phyloP scores from a whole-genome alignment of 2,888 invertebrate genomes.

The Balanococcus diminutus region DNA sequence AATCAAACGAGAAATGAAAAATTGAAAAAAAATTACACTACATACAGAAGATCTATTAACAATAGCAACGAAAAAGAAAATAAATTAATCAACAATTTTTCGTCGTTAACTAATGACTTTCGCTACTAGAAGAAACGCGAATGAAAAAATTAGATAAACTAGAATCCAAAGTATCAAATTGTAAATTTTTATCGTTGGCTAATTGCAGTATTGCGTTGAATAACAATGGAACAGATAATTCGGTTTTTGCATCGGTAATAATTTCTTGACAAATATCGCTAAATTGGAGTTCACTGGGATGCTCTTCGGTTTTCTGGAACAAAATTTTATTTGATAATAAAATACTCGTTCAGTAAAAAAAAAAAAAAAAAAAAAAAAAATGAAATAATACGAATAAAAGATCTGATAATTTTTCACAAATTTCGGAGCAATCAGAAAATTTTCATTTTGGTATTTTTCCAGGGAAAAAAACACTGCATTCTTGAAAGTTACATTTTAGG shows the following conservation, averaged over 20 bases:
- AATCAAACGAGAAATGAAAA: no score
- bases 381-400: no score
- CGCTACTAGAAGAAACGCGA: not conserved
- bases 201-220: slow-evolving; percentile 50
- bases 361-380: no score
- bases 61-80: not conserved
- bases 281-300: not conserved
- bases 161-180: not conserved
- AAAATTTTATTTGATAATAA: not conserved
- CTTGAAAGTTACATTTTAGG: no score
- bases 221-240: slow-evolving; percentile 29
- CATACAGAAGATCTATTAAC: no score
- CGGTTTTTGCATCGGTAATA: not conserved
- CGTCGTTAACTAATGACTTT: not conserved
- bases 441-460: no score
- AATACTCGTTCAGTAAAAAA: no score
- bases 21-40: no score
- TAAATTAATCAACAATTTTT: not conserved
- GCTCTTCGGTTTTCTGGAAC: not conserved
- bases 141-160: slow-evolving; percentile 33
- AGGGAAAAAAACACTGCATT: no score
- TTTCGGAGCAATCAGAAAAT: no score
- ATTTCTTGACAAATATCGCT: slow-evolving; percentile 29
- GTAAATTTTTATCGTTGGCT: slow-evolving; percentile 43
- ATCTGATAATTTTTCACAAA: no score